These are phyloP conservation scores for Amphipoea lucens DNA, from an alignment of 2,888 invertebrate species.

Conservation along the genomic window DNA sequence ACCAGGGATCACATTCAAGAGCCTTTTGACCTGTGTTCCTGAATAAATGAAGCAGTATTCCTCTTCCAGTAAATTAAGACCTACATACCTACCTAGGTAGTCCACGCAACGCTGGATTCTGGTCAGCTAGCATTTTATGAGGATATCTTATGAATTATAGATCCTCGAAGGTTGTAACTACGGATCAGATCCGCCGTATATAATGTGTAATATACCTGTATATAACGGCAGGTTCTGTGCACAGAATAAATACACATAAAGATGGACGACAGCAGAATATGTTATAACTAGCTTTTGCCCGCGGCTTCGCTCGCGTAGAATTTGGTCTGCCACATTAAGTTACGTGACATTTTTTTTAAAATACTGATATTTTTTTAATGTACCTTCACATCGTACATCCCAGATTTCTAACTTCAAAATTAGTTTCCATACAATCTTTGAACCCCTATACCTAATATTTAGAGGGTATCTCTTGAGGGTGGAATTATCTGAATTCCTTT, in stretches of 20 bases:
- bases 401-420: too few relatives aligned
- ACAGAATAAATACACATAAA: slow-evolving; percentile 57
- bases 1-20: neutral
- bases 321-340: too few relatives aligned
- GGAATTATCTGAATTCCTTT: too few relatives aligned
- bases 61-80: slow-evolving; percentile 18
- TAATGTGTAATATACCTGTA: slow-evolving; percentile 27
- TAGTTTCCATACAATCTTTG: too few relatives aligned
- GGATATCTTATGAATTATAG: slow-evolving; percentile 56
- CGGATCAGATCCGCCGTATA: slow-evolving; percentile 32
- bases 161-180: slow-evolving; percentile 31
- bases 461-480: too few relatives aligned
- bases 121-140: slow-evolving; percentile 55
- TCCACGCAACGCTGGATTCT: slow-evolving; percentile 26
- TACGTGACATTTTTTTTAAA: too few relatives aligned
- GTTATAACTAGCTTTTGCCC: too few relatives aligned
- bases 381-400: too few relatives aligned
- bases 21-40: neutral
- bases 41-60: slow-evolving; percentile 30
- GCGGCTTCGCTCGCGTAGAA: too few relatives aligned
- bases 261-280: slow-evolving; percentile 54
- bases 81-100: slow-evolving; percentile 14
- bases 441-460: too few relatives aligned
- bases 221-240: slow-evolving; percentile 43
- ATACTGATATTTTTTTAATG: too few relatives aligned